Evolutionary conservation across 2,113 vertebrate genomes (phyloP), one percentile per base, ranked within the genome.

Genomic region (Etia nguti): DNA sequence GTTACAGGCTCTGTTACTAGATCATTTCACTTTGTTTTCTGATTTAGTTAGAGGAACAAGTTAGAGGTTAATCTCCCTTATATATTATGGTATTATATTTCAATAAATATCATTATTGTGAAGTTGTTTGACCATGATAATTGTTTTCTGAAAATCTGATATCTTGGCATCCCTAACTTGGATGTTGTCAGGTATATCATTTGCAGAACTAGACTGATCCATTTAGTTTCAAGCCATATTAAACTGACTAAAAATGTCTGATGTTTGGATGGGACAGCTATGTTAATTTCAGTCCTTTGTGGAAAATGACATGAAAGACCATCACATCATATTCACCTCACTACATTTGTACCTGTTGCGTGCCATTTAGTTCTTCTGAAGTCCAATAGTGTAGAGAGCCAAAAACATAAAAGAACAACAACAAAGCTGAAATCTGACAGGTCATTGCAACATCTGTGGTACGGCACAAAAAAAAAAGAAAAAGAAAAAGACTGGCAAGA

Each of bases 401-500:
- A 90, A 83, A 88, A 90, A 88, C 82, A 90, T 90, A 18, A 90
- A 90, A 92, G 86, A 26, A 8, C 22, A 13, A 82, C 86, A 91
- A 85, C 90, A 93, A 90, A 89, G 92, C 68, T 15, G 68, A 86
- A 50, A 59, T 90, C 82, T 83, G 86, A 89, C 88, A 89, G 85
- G 85, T 73, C 55, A 43, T 34, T 73, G 86, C 41, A 60, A 56
- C 46, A 86, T 82, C 79, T 87, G 75, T 62, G 54, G 62, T 81
- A 52, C 5, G 5, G 20, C 60, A 38, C 60, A 79, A 81, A 77
- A 8, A 83, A 77, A 8, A 83, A 50, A 80, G 20, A 48, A 24
- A 50, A 36, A 26, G 29, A 18, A 18, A 15, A n/a, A 31, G 62
- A 22, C 36, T 26, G 16, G 31, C 34, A 13, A 20, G 77, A 68